Conservation (phyloP, 2,113 vertebrate species). For the Andinoacara biseriatus region DNA sequence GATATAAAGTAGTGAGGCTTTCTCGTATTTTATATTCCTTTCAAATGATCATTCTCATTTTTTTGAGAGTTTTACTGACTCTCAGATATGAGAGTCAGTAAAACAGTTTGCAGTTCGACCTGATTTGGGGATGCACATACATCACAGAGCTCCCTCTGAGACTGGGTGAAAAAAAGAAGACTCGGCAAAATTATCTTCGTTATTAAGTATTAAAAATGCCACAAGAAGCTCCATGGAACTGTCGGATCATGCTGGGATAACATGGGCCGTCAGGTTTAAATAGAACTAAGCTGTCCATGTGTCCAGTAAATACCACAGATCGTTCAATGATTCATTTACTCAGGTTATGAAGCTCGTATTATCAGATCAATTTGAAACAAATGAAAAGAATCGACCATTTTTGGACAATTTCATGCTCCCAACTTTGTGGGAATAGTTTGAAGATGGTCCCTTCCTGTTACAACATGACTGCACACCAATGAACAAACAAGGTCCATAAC, state of each 20-base stretch:
- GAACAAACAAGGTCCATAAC: too few relatives aligned
- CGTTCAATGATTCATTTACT: background rate
- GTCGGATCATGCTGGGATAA: background rate
- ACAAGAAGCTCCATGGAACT: background rate
- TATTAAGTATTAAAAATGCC: background rate
- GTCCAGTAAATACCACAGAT: background rate
- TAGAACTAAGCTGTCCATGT: background rate
- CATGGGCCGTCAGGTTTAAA: background rate
- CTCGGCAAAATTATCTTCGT: background rate
- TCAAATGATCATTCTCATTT: too few relatives aligned
- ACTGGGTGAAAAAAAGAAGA: background rate
- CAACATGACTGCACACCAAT: too few relatives aligned
- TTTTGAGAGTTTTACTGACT: too few relatives aligned
- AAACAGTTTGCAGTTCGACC: too few relatives aligned
- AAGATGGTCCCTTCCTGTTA: too few relatives aligned
- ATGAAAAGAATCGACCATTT: too few relatives aligned
- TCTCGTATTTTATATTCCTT: too few relatives aligned
- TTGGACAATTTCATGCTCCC: too few relatives aligned
- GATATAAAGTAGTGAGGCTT: too few relatives aligned
- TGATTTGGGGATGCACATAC: background rate
- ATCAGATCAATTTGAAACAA: background rate
- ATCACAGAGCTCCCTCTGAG: background rate
- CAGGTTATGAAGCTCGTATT: background rate
- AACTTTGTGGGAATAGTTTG: too few relatives aligned
- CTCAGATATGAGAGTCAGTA: too few relatives aligned